Conservation (phyloP, 2,888 invertebrate species). For the Troides helena region DNA sequence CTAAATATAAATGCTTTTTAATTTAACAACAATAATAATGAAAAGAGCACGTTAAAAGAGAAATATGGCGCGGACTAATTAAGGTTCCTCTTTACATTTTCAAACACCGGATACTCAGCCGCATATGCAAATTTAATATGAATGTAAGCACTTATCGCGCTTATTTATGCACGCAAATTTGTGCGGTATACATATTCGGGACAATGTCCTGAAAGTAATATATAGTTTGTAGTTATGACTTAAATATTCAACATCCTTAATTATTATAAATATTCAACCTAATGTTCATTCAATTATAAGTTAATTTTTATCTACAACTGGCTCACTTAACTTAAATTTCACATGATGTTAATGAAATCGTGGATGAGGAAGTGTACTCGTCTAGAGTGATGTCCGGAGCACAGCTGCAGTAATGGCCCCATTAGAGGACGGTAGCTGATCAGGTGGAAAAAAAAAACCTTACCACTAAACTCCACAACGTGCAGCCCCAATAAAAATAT, state of each 20-base stretch:
- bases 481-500: no score
- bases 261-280: background rate
- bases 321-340: no score
- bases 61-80: constrained; percentile 22
- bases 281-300: background rate
- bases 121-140: constrained; percentile 28
- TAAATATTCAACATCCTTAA: constrained; percentile 11
- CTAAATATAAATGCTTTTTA: background rate
- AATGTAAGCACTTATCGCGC: constrained; percentile 28
- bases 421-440: no score
- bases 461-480: no score
- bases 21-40: background rate
- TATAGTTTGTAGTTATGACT: constrained; percentile 5
- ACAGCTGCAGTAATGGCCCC: no score
- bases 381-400: no score
- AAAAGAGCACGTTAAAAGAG: constrained; percentile 9
- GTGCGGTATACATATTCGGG: constrained; percentile 21
- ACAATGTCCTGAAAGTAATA: constrained; percentile 16
- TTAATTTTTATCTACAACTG: background rate
- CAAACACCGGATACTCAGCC: constrained; percentile 23
- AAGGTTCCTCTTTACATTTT: constrained; percentile 27
- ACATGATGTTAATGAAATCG: no score
- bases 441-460: no score
- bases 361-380: no score
- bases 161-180: constrained; percentile 26